These are phyloP conservation scores for Vidua chalybeata DNA, from an alignment of 2,113 vertebrate species.

Conservation along the genomic window DNA sequence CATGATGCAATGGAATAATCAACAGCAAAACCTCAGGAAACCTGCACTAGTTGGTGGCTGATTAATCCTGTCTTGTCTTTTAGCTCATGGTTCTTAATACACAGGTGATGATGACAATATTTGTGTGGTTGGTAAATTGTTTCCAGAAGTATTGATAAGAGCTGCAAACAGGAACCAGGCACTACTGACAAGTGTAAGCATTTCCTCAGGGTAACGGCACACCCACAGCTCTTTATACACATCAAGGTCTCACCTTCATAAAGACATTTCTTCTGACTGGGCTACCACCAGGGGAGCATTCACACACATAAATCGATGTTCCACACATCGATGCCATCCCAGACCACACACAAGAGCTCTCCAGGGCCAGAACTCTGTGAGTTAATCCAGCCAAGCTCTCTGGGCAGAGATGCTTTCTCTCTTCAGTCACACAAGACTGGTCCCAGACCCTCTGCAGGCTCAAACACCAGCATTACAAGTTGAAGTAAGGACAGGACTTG, in stretches of 20 bases:
- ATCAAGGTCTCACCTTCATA: background rate
- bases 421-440: background rate
- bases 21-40: background rate
- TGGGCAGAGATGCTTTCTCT: background rate
- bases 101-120: background rate
- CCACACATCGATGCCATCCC: background rate
- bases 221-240: background rate
- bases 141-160: background rate
- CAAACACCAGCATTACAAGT: background rate
- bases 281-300: background rate
- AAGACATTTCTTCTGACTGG: background rate
- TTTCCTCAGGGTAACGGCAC: background rate
- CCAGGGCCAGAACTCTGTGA: background rate
- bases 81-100: background rate
- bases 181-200: background rate
- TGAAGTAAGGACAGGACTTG: background rate
- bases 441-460: background rate
- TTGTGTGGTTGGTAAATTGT: background rate
- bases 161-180: background rate
- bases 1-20: background rate
- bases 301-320: accelerated
- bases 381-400: background rate
- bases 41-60: background rate
- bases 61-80: background rate
- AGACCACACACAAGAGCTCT: background rate